phyloP scores from a whole-genome alignment of 2,113 vertebrate genomes.

The zebrafish (Danio rerio) region DNA sequence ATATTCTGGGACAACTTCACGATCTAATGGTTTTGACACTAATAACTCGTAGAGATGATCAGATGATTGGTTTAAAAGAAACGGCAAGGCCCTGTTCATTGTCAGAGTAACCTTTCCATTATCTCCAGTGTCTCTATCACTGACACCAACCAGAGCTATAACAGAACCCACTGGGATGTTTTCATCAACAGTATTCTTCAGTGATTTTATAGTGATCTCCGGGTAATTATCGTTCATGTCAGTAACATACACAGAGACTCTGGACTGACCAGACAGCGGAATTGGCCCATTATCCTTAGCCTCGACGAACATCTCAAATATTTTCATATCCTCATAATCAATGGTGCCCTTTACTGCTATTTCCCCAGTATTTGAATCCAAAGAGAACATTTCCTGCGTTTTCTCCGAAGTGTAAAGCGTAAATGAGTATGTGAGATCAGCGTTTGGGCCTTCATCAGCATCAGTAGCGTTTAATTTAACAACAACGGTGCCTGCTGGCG shows the following conservation, averaged over 20 bases:
- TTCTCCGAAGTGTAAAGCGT: constrained; percentile 65
- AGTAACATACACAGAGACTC: constrained; percentile 52
- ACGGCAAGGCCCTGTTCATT: constrained; percentile 60
- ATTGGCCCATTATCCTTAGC: constrained; percentile 60
- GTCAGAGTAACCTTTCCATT: constrained; percentile 68
- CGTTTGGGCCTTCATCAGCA: constrained; percentile 70
- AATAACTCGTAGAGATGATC: constrained; percentile 56
- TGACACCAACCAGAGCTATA: constrained; percentile 58
- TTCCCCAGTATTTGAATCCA: constrained; percentile 60
- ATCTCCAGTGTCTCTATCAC: constrained; percentile 63
- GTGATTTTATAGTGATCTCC: constrained; percentile 80
- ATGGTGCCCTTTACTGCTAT: constrained; percentile 59
- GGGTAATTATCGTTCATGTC: constrained; percentile 77
- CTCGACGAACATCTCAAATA: constrained; percentile 63
- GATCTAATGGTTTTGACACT: constrained; percentile 59
- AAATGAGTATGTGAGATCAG: constrained; percentile 61
- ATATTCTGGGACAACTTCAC: constrained; percentile 59
- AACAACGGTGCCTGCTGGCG: constrained; percentile 64
- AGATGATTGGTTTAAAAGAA: constrained; percentile 48
- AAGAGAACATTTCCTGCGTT: constrained; percentile 56
- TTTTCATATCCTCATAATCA: constrained; percentile 64
- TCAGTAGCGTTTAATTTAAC: constrained; percentile 69
- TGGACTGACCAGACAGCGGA: constrained; percentile 60
- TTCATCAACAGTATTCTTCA: constrained; percentile 64
- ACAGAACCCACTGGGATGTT: constrained; percentile 53